Percentiles rank a stretch among this genome's conserved stretches.
These are phyloP conservation scores for Lysandra bellargus DNA, from an alignment of 2,888 invertebrate genomes.

Conservation along the genomic window DNA sequence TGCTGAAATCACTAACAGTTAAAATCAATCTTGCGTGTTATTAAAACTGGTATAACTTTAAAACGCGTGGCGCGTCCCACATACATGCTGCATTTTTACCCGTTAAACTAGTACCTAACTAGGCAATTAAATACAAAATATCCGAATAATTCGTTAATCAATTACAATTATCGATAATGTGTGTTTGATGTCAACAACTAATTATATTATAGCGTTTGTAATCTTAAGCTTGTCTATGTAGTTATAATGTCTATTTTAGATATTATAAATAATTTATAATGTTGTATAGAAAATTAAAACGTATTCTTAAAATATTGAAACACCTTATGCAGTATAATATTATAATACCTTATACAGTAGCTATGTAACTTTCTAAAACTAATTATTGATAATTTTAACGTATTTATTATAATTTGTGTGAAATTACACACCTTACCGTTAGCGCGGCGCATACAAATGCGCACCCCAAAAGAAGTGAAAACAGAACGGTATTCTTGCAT, in stretches of 20 bases:
- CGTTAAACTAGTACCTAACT: constrained; percentile 8
- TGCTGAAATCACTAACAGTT: background rate
- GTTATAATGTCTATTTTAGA: too few relatives aligned
- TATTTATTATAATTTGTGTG: constrained; percentile 12
- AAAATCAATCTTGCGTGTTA: background rate
- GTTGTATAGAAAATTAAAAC: background rate
- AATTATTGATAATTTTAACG: constrained; percentile 5
- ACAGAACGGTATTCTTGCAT: constrained; percentile 20
- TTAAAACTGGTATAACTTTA: constrained; percentile 1
- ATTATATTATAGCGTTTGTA: background rate
- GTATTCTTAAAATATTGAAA: background rate
- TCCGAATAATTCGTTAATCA: constrained; percentile 22
- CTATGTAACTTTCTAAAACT: constrained; percentile 3
- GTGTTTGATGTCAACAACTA: constrained; percentile 3
- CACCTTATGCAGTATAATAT: background rate
- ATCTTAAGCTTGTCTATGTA: background rate
- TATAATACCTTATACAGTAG: background rate
- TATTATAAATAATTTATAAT: too few relatives aligned
- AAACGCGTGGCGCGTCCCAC: constrained; percentile 2
- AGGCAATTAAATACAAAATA: constrained; percentile 12
- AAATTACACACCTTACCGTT: constrained; percentile 19
- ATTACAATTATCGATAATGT: background rate
- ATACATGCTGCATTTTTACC: background rate
- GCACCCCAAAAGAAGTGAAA: constrained; percentile 24
- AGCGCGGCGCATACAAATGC: background rate